phyloP scores from a whole-genome alignment of 1,140 invertebrate species.

The Cyclargus thomasi region DNA sequence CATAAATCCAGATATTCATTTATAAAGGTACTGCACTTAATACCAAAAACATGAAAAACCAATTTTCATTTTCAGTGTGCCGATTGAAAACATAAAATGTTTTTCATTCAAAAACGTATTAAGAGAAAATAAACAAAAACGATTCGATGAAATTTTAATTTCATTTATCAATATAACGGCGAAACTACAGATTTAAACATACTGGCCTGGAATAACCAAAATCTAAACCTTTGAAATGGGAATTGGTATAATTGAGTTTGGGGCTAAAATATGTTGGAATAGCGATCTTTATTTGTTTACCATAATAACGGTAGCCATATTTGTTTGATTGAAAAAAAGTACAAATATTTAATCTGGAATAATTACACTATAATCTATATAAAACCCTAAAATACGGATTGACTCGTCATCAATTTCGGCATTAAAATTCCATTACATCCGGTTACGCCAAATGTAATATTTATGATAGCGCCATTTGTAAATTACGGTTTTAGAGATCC shows the following conservation, averaged over 20 bases:
- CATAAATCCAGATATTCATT: too few species aligned
- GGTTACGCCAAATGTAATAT: constrained; percentile 13
- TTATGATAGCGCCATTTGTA: constrained; percentile 10
- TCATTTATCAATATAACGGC: background rate
- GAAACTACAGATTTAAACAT: background rate
- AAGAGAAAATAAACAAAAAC: constrained; percentile 1
- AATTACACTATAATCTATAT: too few species aligned
- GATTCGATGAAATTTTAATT: background rate
- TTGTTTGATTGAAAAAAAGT: background rate
- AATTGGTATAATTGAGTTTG: background rate
- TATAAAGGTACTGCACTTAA: background rate
- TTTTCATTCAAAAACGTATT: background rate
- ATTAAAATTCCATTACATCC: constrained; percentile 20
- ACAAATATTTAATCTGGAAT: too few species aligned
- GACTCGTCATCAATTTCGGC: constrained; percentile 13
- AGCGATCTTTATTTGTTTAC: too few species aligned
- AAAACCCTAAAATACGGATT: constrained; percentile 18
- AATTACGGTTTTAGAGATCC: constrained; percentile 3
- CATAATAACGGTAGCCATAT: background rate
- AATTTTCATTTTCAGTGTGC: background rate
- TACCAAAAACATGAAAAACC: too few species aligned
- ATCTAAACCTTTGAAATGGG: background rate
- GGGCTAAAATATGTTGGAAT: background rate
- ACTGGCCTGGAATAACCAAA: background rate
- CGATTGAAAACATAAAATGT: constrained; percentile 3